Evolutionary conservation across 2,797 vertebrate species (phyloP), one percentile per base, ranked within the genome.

Genomic region (Sciurus carolinensis): DNA sequence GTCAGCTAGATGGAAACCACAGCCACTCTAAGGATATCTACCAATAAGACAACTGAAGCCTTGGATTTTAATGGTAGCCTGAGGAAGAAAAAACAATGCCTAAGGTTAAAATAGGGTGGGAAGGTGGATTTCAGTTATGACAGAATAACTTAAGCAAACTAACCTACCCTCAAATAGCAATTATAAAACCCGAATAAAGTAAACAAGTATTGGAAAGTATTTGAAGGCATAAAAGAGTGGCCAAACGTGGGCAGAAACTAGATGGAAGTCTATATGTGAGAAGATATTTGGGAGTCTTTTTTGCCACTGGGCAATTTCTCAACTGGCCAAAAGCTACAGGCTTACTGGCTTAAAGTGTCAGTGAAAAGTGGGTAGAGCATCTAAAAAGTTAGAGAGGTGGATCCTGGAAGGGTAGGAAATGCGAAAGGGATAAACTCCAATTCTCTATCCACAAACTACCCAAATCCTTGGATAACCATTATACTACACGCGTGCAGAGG

Each of bases 171-270:
- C 57, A 64, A 50, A 47, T 1, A 75, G n/a, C 66, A 80, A 91
- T 72, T 72, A 88, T 22, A 71, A 93, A 93, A 71, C 77, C 50
- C 44, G 28, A 10, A 76, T 36, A 81, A 95, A 91, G 57, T 80
- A 81, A 79, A 24, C 57, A 66, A 73, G 67, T 47, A 81, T 50
- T 18, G 50, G 26, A 82, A 84, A 92, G 44, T n/a, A 59, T 64
- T 3, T 81, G 39, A 91, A 71, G 52, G 62, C 24, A 50, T 62
- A 36, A 20, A 33, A 87, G 33, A 91, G 30, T 36, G 36, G 52
- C 69, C 59, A 66, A 85, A 80, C 52, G 59, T 33, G 85, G 59
- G 52, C 50, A 93, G 54, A 76, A 84, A 20, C 24, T 69, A 47
- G 67, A 47, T 18, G 28, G 24, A 24, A 54, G 10, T 87, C 64